Percentiles rank a stretch among this genome's conserved stretches.
These are phyloP conservation scores for Rugalucina vietnamica DNA, from an alignment of 2,888 invertebrate genomes.

Conservation along the genomic window DNA sequence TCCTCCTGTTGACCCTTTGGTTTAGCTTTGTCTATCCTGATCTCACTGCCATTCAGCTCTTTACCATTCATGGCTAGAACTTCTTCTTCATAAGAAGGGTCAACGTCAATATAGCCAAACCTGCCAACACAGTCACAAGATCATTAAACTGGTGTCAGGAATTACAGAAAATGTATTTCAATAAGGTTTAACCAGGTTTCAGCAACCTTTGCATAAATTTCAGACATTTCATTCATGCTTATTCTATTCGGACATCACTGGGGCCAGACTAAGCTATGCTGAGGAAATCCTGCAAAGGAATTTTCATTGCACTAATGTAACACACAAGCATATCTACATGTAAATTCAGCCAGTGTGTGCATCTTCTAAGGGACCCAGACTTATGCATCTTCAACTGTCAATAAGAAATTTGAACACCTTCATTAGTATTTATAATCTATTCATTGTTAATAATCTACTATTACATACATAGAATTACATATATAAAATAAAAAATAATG, in stretches of 20 bases:
- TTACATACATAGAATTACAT: no score
- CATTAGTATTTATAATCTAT: no score
- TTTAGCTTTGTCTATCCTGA: conserved; percentile 54
- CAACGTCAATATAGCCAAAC: conserved; percentile 59
- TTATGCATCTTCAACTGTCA: background rate
- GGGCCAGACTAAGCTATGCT: background rate
- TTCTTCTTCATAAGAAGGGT: conserved; percentile 36
- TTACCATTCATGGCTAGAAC: conserved; percentile 52
- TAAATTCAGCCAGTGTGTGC: no score
- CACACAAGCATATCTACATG: no score
- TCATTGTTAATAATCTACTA: no score
- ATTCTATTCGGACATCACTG: background rate
- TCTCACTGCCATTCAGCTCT: conserved; percentile 47
- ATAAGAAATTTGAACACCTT: background rate
- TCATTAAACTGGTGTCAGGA: no score
- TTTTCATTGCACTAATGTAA: background rate
- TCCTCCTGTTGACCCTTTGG: conserved; percentile 20
- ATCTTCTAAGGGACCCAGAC: background rate
- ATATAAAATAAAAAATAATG: no score
- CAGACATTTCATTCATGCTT: background rate
- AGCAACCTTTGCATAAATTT: background rate
- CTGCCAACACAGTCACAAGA: conserved; percentile 28
- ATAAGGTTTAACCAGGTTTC: background rate
- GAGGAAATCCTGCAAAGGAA: background rate
- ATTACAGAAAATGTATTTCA: no score